A percentile compares a stretch with the other conserved stretches of the same genome.
Evolutionary conservation across 2,797 vertebrate species (phyloP).

Genomic region (Novumbra hubbsi): DNA sequence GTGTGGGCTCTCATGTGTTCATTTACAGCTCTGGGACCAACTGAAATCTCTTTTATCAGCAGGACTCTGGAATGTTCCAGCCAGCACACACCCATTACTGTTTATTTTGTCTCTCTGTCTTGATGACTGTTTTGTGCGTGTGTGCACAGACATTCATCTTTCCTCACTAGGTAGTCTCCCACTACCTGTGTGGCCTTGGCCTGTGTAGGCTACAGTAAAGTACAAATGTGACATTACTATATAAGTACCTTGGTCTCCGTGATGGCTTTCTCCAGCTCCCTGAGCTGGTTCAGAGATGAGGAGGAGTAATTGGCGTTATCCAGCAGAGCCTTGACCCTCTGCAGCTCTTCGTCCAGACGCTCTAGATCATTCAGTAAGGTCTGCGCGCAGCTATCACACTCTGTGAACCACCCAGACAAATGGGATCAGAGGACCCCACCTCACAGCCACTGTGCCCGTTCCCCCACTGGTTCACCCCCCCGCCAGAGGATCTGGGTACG

Average conservation of each 20-base stretch:
- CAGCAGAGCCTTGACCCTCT: conserved; percentile 77
- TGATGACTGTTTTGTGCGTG: not conserved
- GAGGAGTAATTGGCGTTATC: conserved; percentile 70
- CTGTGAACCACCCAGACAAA: conserved; percentile 63
- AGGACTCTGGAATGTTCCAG: conserved; percentile 41
- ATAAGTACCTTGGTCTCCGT: conserved; percentile 80
- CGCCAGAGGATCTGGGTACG: conserved; percentile 41
- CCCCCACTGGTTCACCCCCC: not conserved
- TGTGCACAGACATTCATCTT: not conserved
- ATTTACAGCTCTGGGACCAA: conserved; percentile 29
- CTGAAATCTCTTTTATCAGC: conserved; percentile 43
- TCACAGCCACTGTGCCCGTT: not conserved
- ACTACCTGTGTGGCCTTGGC: not conserved
- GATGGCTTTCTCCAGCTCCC: conserved; percentile 77
- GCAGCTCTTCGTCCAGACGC: conserved; percentile 75
- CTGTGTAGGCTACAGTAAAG: not conserved
- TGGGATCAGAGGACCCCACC: not conserved
- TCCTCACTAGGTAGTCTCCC: not conserved
- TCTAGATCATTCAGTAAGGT: conserved; percentile 84
- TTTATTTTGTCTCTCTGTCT: no score
- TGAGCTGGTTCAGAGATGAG: conserved; percentile 74
- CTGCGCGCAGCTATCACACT: conserved; percentile 89
- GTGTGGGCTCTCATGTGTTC: conserved; percentile 23
- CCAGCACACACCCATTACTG: conserved; percentile 28
- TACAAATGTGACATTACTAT: not conserved